Evolutionary conservation across 37 sponge, comb jelly and placozoan genomes (phyloP).

Genomic region (Halisarca cf. caerulea): DNA sequence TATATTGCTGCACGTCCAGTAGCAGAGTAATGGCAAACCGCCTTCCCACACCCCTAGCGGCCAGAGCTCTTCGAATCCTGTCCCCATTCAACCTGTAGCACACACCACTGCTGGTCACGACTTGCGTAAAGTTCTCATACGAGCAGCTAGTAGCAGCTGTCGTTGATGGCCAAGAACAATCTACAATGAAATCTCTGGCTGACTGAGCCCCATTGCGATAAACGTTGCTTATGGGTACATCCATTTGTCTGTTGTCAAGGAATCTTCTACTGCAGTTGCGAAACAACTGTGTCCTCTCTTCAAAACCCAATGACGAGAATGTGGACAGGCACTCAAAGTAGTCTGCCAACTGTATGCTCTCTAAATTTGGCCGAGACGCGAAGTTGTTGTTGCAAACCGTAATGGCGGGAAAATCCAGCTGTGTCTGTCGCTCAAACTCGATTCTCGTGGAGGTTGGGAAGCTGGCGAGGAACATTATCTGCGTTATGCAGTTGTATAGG

Average conservation of each 20-base stretch:
- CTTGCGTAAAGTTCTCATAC: neutral
- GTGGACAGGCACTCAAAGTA: neutral
- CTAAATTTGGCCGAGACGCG: neutral
- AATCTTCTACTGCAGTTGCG: neutral
- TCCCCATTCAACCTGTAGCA: conserved; percentile 14
- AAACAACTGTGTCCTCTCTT: neutral
- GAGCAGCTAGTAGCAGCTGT: neutral
- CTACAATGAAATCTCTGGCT: neutral
- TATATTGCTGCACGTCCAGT: neutral
- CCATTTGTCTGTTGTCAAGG: neutral
- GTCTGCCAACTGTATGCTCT: neutral
- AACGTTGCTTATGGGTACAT: neutral
- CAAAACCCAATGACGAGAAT: neutral
- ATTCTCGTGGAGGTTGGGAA: conserved; percentile 34
- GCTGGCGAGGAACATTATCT: conserved; percentile 12
- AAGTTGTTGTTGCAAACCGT: neutral
- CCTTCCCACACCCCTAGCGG: neutral
- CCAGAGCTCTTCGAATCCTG: neutral
- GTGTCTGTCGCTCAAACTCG: neutral
- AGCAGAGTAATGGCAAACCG: neutral
- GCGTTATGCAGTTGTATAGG: conserved; percentile 15
- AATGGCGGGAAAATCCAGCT: neutral
- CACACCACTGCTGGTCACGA: neutral
- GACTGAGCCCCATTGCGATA: neutral
- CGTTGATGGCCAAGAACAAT: neutral